These are phyloP conservation scores for Archips xylosteana DNA, from an alignment of 2,888 invertebrate species.

Conservation along the genomic window DNA sequence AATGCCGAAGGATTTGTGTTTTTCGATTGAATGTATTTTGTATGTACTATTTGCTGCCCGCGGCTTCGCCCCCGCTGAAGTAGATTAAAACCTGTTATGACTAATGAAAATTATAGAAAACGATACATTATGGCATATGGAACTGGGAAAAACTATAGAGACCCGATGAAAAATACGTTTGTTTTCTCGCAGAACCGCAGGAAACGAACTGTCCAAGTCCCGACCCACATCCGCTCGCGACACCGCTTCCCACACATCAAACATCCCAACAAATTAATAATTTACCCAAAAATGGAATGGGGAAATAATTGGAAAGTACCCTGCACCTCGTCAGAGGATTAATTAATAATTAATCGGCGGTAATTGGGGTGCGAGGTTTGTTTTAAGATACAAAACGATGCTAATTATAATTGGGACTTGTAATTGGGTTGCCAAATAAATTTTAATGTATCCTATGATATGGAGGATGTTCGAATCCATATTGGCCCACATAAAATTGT, in stretches of 20 bases:
- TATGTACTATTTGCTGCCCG: no score
- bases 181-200: no score
- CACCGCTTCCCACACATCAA: not conserved
- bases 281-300: slow-evolving; percentile 10
- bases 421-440: slow-evolving; percentile 27
- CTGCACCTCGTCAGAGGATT: slow-evolving; percentile 24
- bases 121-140: no score
- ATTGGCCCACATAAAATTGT: no score
- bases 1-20: no score
- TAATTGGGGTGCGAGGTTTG: slow-evolving; percentile 32
- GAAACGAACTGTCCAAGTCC: not conserved
- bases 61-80: no score
- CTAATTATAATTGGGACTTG: slow-evolving; percentile 30
- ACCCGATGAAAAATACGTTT: no score
- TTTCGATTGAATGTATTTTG: no score
- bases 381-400: slow-evolving; percentile 34
- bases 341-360: slow-evolving; percentile 37
- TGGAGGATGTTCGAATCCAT: not conserved
- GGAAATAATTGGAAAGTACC: slow-evolving; percentile 7
- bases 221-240: not conserved
- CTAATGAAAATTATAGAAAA: no score
- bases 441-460: not conserved
- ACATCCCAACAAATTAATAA: slow-evolving; percentile 4
- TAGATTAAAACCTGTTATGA: no score
- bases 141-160: no score